Evolutionary conservation across 2,113 vertebrate genomes (phyloP), one percentile per base, ranked within the genome.

Genomic region (Prunella himalayana): DNA sequence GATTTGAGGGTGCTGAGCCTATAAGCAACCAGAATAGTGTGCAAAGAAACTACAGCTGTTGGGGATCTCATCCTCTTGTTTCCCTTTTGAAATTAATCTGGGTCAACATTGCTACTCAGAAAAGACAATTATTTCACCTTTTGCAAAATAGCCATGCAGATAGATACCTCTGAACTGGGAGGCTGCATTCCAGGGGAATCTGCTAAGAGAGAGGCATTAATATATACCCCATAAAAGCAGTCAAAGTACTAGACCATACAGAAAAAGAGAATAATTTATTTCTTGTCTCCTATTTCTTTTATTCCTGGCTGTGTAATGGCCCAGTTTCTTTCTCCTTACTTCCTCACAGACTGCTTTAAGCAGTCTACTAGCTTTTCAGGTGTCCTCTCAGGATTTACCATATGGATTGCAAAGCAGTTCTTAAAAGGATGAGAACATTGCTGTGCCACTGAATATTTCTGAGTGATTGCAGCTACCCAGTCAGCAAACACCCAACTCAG

Each of bases 141-240:
- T 37, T 68, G 39, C 57, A 66, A 63, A 94, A 25, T 11, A 78
- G 5, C 3, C 5, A 18, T 54, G 21, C 10, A 13, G 42, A 50
- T 10, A 66, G 42, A 42, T 57, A 70, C 6, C 6, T 49, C 45
- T 45, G 39, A 57, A 6, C 3, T 37, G 14, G 10, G 35, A 79
- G 33, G 9, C 21, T 79, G 10, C 21, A 18, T 72, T 82, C 35
- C 47, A 24, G 15, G 4, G 25, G 7, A 54, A 56, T 66, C 15
- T 85, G 7, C 49, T 64, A 61, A 54, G 24, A 90, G 11, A 54
- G 3, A 70, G 8, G 12, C 14, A 47, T 68, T 75, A 42, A 73
- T 50, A 11, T 11, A 41, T 13, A 84, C 3, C 9, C 5, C 0
- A 0, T 31, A 57, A 63, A 71, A 85, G 13, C 13, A 75, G 51